Conservation (phyloP, 92 coral and sea anemone species). For the Parazoanthus swiftii region DNA sequence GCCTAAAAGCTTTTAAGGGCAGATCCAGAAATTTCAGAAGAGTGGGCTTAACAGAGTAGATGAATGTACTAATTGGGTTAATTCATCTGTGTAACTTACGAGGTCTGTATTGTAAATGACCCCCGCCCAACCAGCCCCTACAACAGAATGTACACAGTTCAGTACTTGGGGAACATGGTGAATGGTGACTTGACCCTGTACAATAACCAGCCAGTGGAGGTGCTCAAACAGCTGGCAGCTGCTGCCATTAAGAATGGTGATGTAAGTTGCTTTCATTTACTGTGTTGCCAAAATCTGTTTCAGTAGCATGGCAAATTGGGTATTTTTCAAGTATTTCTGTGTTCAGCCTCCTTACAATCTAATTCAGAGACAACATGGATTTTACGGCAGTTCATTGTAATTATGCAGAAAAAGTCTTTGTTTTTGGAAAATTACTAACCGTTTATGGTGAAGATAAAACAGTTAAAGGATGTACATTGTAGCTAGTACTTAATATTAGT, state of each 20-base stretch:
- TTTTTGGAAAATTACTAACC: background rate
- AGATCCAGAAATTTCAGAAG: no score
- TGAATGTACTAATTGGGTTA: no score
- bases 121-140: slow-evolving; percentile 50
- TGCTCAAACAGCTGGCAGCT: slow-evolving; percentile 79
- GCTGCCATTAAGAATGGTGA: slow-evolving; percentile 88
- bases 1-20: no score
- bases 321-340: background rate
- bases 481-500: no score
- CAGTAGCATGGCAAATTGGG: background rate
- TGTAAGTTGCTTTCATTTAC: slow-evolving; percentile 45
- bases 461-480: no score
- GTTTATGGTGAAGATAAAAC: no score
- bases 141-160: slow-evolving; percentile 84
- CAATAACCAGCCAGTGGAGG: slow-evolving; percentile 83
- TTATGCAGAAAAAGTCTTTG: no score
- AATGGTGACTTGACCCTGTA: slow-evolving; percentile 76
- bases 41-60: no score
- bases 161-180: slow-evolving; percentile 89
- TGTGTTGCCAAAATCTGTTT: background rate
- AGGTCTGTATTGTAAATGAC: no score
- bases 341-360: background rate
- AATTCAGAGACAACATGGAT: no score
- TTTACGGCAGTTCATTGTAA: no score
- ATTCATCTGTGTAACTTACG: no score